A percentile compares a stretch with the other conserved stretches of the same genome.
These are phyloP conservation scores for Copidosoma aretas DNA, from an alignment of 2,888 invertebrate species.

Conservation along the genomic window DNA sequence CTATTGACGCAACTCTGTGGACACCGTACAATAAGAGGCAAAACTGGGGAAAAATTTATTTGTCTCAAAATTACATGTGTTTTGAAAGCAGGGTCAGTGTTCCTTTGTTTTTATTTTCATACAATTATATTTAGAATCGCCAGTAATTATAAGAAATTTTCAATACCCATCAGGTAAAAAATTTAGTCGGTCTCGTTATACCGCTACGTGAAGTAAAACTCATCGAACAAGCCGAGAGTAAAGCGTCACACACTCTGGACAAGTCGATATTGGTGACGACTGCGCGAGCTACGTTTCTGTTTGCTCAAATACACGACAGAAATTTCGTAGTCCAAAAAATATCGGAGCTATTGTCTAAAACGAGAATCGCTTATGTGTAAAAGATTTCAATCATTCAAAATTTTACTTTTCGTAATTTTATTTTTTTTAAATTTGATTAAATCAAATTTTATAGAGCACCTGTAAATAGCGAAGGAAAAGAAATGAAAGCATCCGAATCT, in stretches of 20 bases:
- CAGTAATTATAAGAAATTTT: neutral
- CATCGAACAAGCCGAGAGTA: slow-evolving; percentile 79
- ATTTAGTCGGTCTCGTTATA: slow-evolving; percentile 85
- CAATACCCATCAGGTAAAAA: slow-evolving; percentile 68
- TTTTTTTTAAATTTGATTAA: slow-evolving; percentile 3
- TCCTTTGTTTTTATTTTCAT: neutral
- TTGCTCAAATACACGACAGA: slow-evolving; percentile 86
- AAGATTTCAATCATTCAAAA: slow-evolving; percentile 35
- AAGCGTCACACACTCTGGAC: slow-evolving; percentile 68
- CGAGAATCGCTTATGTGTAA: slow-evolving; percentile 58
- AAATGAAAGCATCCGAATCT: slow-evolving; percentile 54
- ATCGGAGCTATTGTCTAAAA: slow-evolving; percentile 82
- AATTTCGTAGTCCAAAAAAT: slow-evolving; percentile 90
- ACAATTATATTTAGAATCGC: slow-evolving; percentile 14
- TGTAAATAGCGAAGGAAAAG: slow-evolving; percentile 47
- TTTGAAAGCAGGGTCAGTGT: slow-evolving; percentile 88
- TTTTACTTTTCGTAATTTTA: neutral
- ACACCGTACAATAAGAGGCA: slow-evolving; percentile 93
- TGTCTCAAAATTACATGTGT: slow-evolving; percentile 94
- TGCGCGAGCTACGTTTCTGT: slow-evolving; percentile 82
- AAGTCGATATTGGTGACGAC: slow-evolving; percentile 83
- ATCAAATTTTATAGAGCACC: slow-evolving; percentile 2
- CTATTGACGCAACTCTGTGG: slow-evolving; percentile 89
- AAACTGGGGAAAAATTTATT: slow-evolving; percentile 85
- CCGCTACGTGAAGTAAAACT: slow-evolving; percentile 81